Evolutionary conservation across 2,113 vertebrate species (phyloP), one percentile per base, ranked within the genome.

Genomic region (Erythrolamprus reginae): DNA sequence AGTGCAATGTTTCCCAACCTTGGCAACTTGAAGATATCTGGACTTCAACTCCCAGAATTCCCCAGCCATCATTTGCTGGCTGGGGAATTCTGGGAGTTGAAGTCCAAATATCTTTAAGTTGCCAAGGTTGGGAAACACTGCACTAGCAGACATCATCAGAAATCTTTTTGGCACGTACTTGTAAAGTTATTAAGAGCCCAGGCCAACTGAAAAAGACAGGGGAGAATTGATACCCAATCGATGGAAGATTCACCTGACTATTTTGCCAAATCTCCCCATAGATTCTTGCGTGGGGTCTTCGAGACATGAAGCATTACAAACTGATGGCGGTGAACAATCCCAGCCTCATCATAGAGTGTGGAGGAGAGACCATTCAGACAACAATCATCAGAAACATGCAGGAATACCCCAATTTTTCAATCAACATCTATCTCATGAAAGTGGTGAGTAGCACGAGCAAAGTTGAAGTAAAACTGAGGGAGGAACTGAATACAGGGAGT

Each of bases 271-370:
- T 83, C 15, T 88, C 19, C 19, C 33, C 89, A 3, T 52, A 97
- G 97, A 92, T 98, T 42, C 94, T 97, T 92, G 95, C 95, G 3
- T 97, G 97, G 97, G 97, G 97, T 47, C 95, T 97, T 55, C 96
- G 97, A 13, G 96, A 95, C 89, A 92, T 97, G 92, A 94, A 87
- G 0, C 10, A 90, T 0, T 28, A 84, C 90, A 70, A 84, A 0
- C 77, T 88, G 70, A 51, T 91, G 84, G 86, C 53, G 0, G 93
- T 91, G 53, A 82, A 6, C 2, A 94, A 91, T 0, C 97, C 97
- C 0, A 94, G 93, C 28, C 94, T 98, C 77, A 89, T 96, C 89
- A 89, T 98, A 86, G 96, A 95, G n/a, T 97, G 96, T 1, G 96
- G 95, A 53, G 96, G 94, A 0, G 90, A 42, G 55, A 58, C 89